Evolutionary conservation across 2,113 vertebrate genomes (phyloP).

Genomic region (Silurus meridionalis): DNA sequence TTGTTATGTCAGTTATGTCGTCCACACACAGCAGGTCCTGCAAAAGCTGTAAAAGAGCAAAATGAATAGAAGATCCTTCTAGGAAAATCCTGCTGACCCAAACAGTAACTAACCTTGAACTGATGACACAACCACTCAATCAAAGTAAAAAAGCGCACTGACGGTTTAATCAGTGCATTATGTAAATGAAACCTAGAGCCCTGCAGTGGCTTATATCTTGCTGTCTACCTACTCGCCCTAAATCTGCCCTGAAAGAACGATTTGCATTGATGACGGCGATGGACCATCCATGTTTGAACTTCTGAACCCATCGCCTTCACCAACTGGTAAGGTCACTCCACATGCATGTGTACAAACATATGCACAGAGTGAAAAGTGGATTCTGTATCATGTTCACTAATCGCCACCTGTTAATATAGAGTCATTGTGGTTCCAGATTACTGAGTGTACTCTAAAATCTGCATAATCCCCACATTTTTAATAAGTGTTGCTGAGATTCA

Average conservation of each 20-base stretch:
- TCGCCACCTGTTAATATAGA: constrained; percentile 64
- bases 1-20: background rate
- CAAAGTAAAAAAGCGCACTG: constrained; percentile 42
- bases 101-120: constrained; percentile 50
- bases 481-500: background rate
- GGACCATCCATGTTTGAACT: constrained; percentile 62
- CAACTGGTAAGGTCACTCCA: constrained; percentile 21
- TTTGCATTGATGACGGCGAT: constrained; percentile 68
- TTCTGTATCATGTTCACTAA: constrained; percentile 72
- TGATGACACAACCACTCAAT: constrained; percentile 32
- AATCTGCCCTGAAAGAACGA: constrained; percentile 61
- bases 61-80: background rate
- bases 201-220: constrained; percentile 31
- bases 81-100: constrained; percentile 47
- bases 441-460: background rate
- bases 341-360: constrained; percentile 31
- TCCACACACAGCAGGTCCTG: background rate
- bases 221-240: constrained; percentile 50
- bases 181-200: constrained; percentile 62
- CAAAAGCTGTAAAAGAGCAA: background rate
- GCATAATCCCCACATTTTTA: constrained; percentile 13
- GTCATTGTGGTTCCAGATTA: background rate
- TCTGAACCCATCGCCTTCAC: constrained; percentile 55
- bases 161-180: constrained; percentile 64
- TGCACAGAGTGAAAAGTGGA: constrained; percentile 61